Evolutionary conservation across 2,797 vertebrate genomes (phyloP), one percentile per base, ranked within the genome.

Genomic region (Acestrorhynchus altus): DNA sequence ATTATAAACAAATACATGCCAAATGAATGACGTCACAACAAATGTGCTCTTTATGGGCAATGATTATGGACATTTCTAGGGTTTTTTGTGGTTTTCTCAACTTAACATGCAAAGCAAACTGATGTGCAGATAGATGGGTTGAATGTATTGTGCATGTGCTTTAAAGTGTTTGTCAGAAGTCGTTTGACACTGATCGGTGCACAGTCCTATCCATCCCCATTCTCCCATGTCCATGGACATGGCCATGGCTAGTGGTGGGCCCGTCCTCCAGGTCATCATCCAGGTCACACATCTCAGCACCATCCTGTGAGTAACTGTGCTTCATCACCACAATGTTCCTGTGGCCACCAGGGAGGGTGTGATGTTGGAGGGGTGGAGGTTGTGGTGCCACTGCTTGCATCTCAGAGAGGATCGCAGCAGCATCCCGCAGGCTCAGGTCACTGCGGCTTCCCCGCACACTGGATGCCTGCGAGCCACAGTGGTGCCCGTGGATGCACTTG

Each of bases 401-500:
- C 0, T 97, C 96, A 1, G 93, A 84, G 47, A 94, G 81, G 52
- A 94, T 85, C 28, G 93, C 87, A 42, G 84, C 78, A 39, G 83
- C 81, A 0, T 93, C 92, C 87, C 89, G 91, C 85, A 93, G 90
- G 90, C 95, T 95, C 91, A 96, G 93, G 91, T 95, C 95, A 79
- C 89, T 95, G 90, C 92, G 94, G 90, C 95, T 96, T 85, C 94
- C 94, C 74, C 93, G 94, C 63, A 87, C 84, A 71, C 93, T 96
- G 81, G 95, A 96, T 52, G 95, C 90, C 71, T 95, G 95, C 9
- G 96, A 97, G 86, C 97, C 97, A 83, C 97, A 99, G 92, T 99
- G 97, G 91, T 98, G 97, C 89, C 97, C 96, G 1, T 96, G 96
- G 85, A 98, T 91, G 86, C 97, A 98, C 91, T 96, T 98, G 87